A percentile compares a stretch with the other conserved stretches of the same genome.
Conservation (phyloP, 1,140 invertebrate species). For the Zaprionus inermis region DNA sequence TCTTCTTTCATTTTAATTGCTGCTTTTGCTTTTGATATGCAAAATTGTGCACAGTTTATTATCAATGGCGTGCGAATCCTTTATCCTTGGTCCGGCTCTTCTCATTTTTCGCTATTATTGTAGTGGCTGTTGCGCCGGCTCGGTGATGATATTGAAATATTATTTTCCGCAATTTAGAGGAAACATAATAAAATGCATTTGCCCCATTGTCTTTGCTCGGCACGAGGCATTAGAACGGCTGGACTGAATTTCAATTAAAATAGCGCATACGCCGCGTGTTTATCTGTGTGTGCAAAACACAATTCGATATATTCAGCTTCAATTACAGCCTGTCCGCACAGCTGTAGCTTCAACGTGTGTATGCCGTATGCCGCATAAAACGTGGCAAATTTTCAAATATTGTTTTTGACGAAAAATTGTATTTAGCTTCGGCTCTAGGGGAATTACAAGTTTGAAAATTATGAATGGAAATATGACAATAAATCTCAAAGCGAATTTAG, state of each 20-base stretch:
- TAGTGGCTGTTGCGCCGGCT: conserved; percentile 43
- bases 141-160: conserved; percentile 52
- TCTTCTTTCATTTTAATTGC: conserved; percentile 72
- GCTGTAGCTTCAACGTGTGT: not conserved
- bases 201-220: conserved; percentile 19
- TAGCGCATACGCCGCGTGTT: conserved; percentile 53
- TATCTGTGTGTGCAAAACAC: conserved; percentile 9
- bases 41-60: conserved; percentile 79
- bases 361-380: too few species aligned
- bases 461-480: conserved; percentile 36
- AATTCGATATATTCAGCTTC: conserved; percentile 1
- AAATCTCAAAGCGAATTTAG: conserved; percentile 26
- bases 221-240: conserved; percentile 11
- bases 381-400: conserved; percentile 7
- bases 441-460: conserved; percentile 38
- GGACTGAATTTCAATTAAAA: conserved; percentile 60
- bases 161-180: conserved; percentile 49
- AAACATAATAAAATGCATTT: conserved; percentile 51
- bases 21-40: conserved; percentile 76
- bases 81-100: conserved; percentile 25
- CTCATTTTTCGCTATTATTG: conserved; percentile 19
- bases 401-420: not conserved
- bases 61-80: conserved; percentile 58
- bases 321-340: not conserved
- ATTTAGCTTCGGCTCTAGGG: conserved; percentile 5